phyloP scores from a whole-genome alignment of 2,797 vertebrate species.

The Varecia variegata region DNA sequence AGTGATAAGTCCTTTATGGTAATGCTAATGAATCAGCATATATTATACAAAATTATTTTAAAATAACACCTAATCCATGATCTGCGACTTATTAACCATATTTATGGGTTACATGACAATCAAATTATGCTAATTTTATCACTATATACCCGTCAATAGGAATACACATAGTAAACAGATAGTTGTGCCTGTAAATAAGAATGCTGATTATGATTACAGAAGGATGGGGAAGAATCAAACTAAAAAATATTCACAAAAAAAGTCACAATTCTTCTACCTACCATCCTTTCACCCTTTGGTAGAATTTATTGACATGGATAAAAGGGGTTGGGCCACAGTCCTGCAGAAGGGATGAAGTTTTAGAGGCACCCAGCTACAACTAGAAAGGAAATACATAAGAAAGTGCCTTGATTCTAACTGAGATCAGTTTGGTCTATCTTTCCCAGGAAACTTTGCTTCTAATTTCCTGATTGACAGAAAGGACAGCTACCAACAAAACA shows the following conservation, averaged over 20 bases:
- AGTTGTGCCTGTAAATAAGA: conserved; percentile 18
- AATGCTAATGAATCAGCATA: conserved; percentile 27
- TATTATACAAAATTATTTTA: conserved; percentile 19
- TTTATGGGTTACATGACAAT: background rate
- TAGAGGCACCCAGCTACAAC: background rate
- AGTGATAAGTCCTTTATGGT: background rate
- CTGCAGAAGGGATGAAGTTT: background rate
- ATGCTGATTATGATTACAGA: background rate
- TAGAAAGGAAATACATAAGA: background rate
- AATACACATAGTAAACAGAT: background rate
- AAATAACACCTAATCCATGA: conserved; percentile 30
- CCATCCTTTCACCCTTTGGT: background rate
- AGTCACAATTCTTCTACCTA: background rate
- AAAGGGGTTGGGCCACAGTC: background rate
- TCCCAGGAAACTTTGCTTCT: conserved; percentile 15
- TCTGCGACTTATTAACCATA: conserved; percentile 18
- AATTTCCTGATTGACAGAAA: background rate
- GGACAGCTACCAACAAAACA: background rate
- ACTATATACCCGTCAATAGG: background rate
- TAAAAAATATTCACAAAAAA: conserved; percentile 16
- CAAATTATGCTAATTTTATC: background rate
- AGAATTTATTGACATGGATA: background rate
- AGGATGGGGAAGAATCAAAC: conserved; percentile 13
- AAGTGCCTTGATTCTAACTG: background rate
- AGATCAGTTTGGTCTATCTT: background rate